Evolutionary conservation across 2,797 vertebrate species (phyloP).

Genomic region (Limnodromus scolopaceus): DNA sequence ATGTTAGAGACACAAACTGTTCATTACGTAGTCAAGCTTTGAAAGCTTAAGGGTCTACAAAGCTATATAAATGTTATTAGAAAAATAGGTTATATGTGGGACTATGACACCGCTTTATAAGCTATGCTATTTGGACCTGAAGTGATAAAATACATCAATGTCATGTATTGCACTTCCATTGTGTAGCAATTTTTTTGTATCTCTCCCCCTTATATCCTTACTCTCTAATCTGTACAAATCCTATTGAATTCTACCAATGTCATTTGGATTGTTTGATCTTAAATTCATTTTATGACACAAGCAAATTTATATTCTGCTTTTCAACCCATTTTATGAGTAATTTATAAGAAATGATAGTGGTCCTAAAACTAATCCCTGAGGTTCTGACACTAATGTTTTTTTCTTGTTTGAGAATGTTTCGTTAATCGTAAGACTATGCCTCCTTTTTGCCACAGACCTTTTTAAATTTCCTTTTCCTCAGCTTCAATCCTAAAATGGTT

Average conservation of each 20-base stretch:
- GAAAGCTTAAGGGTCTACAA: background rate
- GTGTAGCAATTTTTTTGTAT: background rate
- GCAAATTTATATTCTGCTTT: background rate
- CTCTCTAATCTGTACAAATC: slow-evolving; percentile 27
- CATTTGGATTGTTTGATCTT: slow-evolving; percentile 29
- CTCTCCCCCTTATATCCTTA: background rate
- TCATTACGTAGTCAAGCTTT: background rate
- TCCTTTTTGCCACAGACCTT: background rate
- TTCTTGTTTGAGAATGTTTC: background rate
- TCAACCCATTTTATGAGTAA: background rate
- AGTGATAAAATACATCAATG: slow-evolving; percentile 18
- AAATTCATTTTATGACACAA: slow-evolving; percentile 2
- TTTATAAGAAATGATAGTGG: background rate
- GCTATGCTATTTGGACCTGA: background rate
- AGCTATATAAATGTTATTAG: background rate
- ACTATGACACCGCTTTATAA: background rate
- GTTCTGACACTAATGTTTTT: background rate
- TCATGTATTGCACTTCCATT: background rate
- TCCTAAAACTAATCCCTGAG: background rate
- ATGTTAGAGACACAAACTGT: background rate
- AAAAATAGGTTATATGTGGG: background rate
- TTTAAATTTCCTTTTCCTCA: background rate
- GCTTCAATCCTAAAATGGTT: background rate
- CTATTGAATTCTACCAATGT: background rate
- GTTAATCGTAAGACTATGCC: background rate